These are phyloP conservation scores for Sycophaga agraensis DNA, from an alignment of 1,140 invertebrate genomes.

Conservation along the genomic window DNA sequence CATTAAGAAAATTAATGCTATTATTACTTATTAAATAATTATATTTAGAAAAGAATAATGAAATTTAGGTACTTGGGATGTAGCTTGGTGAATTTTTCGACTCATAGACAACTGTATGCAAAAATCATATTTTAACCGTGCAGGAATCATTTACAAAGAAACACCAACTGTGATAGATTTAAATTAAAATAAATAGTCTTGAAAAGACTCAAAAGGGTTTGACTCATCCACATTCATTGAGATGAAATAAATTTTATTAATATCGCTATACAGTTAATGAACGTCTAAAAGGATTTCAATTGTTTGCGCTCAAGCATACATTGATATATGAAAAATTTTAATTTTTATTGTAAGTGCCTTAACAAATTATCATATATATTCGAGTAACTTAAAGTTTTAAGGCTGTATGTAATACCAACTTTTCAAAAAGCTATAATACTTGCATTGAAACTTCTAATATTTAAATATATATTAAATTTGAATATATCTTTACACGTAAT, in stretches of 20 bases:
- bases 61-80: constrained; percentile 20
- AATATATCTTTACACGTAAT: too few relatives aligned
- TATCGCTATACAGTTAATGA: constrained; percentile 24
- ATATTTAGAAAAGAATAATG: constrained; percentile 1
- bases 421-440: constrained; percentile 8
- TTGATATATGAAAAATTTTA: constrained; percentile 6
- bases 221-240: constrained; percentile 17
- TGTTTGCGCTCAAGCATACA: background rate
- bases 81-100: constrained; percentile 14
- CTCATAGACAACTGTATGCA: constrained; percentile 20
- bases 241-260: constrained; percentile 16
- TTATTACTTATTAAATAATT: constrained; percentile 16
- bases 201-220: constrained; percentile 24
- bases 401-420: constrained; percentile 8
- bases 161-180: constrained; percentile 28
- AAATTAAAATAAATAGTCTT: constrained; percentile 23
- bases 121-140: constrained; percentile 18
- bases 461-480: background rate
- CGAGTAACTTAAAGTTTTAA: constrained; percentile 22
- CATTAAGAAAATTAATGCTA: constrained; percentile 23
- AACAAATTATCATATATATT: constrained; percentile 15
- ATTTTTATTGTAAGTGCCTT: constrained; percentile 24
- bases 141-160: constrained; percentile 27
- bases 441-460: constrained; percentile 6
- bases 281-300: constrained; percentile 16